These are phyloP conservation scores for Panagrolaimus sp. DNA, from an alignment of 1,140 invertebrate species.

Conservation along the genomic window DNA sequence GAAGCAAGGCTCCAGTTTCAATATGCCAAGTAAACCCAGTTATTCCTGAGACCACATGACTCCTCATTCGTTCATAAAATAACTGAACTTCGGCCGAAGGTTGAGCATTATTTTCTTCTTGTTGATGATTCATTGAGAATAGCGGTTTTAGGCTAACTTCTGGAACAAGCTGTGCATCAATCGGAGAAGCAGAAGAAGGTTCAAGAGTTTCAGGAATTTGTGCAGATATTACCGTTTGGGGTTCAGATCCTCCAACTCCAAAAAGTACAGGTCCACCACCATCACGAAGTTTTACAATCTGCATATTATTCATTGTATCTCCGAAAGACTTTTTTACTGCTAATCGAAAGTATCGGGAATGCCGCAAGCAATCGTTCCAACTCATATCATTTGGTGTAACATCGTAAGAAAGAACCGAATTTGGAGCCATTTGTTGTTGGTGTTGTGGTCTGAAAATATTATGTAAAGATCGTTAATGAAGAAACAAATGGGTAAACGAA, in stretches of 20 bases:
- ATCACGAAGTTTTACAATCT: slow-evolving; percentile 15
- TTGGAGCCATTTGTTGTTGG: background rate
- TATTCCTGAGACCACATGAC: slow-evolving; percentile 33
- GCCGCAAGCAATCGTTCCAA: background rate
- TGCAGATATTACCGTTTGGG: slow-evolving; percentile 8
- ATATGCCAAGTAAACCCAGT: slow-evolving; percentile 21
- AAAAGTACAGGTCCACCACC: background rate
- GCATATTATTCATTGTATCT: slow-evolving; percentile 14
- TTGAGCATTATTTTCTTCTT: background rate
- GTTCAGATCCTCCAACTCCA: slow-evolving; percentile 5
- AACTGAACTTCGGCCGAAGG: slow-evolving; percentile 34
- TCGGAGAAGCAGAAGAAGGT: background rate
- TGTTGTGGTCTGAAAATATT: too few species aligned
- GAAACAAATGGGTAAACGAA: too few species aligned
- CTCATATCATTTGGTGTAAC: background rate
- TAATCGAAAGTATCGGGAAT: background rate
- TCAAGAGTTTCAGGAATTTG: background rate
- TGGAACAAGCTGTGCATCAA: background rate
- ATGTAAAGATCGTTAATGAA: too few species aligned
- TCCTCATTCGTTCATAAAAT: slow-evolving; percentile 39
- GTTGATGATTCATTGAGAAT: slow-evolving; percentile 10
- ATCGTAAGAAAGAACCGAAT: background rate
- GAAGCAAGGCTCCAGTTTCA: slow-evolving; percentile 19
- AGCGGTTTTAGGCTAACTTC: slow-evolving; percentile 19
- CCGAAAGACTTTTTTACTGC: slow-evolving; percentile 8